Conservation (phyloP, 2,113 vertebrate genomes). For the Rynchops niger region DNA sequence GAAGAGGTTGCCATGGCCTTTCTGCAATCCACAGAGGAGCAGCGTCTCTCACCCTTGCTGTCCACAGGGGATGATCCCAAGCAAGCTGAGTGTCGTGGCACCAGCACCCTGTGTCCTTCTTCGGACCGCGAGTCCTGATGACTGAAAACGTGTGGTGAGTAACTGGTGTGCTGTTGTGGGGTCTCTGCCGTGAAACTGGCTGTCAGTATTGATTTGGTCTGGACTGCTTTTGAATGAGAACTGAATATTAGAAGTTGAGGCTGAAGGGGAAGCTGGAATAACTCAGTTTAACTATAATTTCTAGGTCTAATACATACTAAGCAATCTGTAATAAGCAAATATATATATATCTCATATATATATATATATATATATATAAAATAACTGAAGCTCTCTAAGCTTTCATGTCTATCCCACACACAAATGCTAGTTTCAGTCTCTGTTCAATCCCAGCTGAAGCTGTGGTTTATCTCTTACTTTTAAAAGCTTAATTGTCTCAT, state of each 20-base stretch:
- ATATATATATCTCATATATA: not conserved
- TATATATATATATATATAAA: not conserved
- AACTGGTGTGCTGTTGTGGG: not conserved
- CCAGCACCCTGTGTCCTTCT: not conserved
- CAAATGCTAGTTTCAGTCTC: not conserved
- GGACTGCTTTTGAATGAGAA: not conserved
- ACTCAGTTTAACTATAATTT: not conserved
- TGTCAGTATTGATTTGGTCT: not conserved
- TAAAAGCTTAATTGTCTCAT: not conserved
- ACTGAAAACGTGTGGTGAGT: not conserved
- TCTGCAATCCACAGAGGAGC: not conserved
- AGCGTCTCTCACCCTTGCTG: not conserved
- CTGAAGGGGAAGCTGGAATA: not conserved
- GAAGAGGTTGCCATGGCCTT: not conserved
- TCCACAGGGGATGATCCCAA: not conserved
- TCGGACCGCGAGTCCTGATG: not conserved
- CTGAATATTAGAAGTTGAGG: not conserved
- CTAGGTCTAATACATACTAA: not conserved
- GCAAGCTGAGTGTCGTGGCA: not conserved
- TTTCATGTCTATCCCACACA: not conserved
- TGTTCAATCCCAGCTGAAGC: not conserved
- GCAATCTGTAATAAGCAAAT: not conserved
- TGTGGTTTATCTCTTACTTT: not conserved
- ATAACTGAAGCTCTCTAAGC: not conserved
- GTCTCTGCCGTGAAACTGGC: not conserved